Conservation (phyloP, 2,797 vertebrate species). For the Sebastes kiyomatsui region DNA sequence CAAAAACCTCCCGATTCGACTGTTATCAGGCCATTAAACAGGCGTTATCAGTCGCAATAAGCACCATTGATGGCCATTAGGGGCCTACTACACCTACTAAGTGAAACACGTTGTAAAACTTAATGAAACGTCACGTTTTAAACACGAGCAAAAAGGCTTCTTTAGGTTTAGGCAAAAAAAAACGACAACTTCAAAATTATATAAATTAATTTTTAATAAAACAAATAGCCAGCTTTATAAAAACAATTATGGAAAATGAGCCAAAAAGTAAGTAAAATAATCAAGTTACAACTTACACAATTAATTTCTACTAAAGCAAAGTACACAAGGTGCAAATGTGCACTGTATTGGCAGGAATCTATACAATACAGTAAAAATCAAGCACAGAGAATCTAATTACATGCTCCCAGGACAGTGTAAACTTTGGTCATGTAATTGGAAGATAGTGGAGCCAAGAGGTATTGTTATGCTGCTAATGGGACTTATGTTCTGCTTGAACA, state of each 20-base stretch:
- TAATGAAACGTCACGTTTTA: too few species aligned
- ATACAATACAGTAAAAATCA: neutral
- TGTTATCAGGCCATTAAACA: too few species aligned
- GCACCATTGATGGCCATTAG: too few species aligned
- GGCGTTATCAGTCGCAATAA: too few species aligned
- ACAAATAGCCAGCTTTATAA: neutral
- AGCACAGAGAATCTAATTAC: constrained; percentile 16
- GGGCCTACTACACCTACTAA: too few species aligned
- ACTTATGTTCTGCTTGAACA: neutral
- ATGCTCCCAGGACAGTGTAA: neutral
- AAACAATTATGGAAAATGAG: neutral
- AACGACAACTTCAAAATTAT: too few species aligned
- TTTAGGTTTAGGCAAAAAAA: too few species aligned
- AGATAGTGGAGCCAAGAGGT: neutral
- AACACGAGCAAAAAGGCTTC: too few species aligned
- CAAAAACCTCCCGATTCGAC: too few species aligned
- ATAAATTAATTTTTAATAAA: too few species aligned
- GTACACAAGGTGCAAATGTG: neutral
- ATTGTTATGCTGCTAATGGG: neutral
- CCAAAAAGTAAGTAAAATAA: neutral
- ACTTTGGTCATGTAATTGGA: neutral
- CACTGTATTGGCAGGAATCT: neutral
- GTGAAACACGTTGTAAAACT: too few species aligned
- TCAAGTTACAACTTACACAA: neutral
- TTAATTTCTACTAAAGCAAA: neutral